Evolutionary conservation across 2,113 vertebrate species (phyloP), one percentile per base, ranked within the genome.

Genomic region (Leucopsar rothschildi): DNA sequence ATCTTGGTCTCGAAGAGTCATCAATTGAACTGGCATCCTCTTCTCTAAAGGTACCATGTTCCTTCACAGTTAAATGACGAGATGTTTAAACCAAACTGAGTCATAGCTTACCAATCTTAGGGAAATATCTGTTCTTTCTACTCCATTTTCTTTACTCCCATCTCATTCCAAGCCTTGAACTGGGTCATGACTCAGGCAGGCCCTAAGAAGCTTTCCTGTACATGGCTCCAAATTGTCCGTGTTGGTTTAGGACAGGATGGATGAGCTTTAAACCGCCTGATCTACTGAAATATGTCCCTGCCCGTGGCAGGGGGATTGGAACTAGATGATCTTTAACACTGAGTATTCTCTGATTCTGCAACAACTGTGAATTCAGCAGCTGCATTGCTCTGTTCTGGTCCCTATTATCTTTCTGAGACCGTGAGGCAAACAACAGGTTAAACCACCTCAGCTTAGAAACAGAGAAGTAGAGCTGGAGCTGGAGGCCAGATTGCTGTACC

Each of bases 1-100:
- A 98, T 23, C 97, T 98, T 47, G 98, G 98, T 83, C 98, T 99
- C 11, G 98, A 99, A 47, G 99, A 99, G 86, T 97, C 98, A 61
- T 98, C 98, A 15, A 87, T 98, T 57, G 98, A 99, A 92, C 92
- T 98, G n/a, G 98, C 98, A 21, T 97, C 98, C 27, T 98, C 97
- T 14, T 96, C 98, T 87, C 90, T 99, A 69, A 99, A 99, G 98
- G 99, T 99, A 96, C n/a, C 4, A 0, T 45, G 8, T 49, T 33
- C 37, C 39, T 57, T 78, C 68, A 37, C 20, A 53, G 31, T 5
- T 60, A 13, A 70, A 47, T 29, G 31, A 70, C 9, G 14, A 53
- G 21, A 14, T 59, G 22, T 69, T 88, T 59, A 66, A 84, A 85
- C 29, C 31, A 73, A 88, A 35, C 27, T 45, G 40, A 57, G 53